Percentiles rank a stretch among this genome's conserved stretches.
Conservation (phyloP, 2,888 invertebrate genomes). For the Eupsilia transversa region DNA sequence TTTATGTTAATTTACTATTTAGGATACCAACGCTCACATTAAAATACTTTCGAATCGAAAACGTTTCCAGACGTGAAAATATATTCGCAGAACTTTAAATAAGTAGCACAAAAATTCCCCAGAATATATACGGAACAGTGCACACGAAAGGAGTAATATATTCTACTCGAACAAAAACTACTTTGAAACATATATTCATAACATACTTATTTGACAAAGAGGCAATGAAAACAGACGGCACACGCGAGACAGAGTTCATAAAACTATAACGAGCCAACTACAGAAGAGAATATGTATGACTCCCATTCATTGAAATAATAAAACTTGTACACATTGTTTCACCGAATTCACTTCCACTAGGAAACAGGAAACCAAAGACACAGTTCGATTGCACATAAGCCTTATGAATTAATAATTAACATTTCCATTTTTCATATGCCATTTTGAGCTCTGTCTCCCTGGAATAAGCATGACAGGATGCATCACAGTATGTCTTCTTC, state of each 20-base stretch:
- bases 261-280: constrained; percentile 64
- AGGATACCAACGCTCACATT: neutral
- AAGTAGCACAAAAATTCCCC: constrained; percentile 28
- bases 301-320: constrained; percentile 67
- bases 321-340: constrained; percentile 67
- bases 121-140: constrained; percentile 21
- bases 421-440: neutral
- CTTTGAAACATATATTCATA: constrained; percentile 58
- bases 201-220: constrained; percentile 61
- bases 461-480: constrained; percentile 4
- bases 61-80: neutral
- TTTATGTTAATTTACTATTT: neutral
- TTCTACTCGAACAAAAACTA: constrained; percentile 57
- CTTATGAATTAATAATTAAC: constrained; percentile 27
- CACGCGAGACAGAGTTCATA: constrained; percentile 54
- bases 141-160: constrained; percentile 45
- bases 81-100: constrained; percentile 3
- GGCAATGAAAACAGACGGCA: constrained; percentile 58
- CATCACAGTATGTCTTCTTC: neutral
- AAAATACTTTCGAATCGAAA: neutral
- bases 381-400: constrained; percentile 55
- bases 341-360: constrained; percentile 72
- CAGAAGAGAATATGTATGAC: constrained; percentile 46
- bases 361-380: constrained; percentile 44
- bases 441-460: constrained; percentile 29